Percentiles rank a stretch among this genome's conserved stretches.
Evolutionary conservation across 53 echinoderm and acorn worm species (phyloP).

Genomic region (Mesocentrotus franciscanus): DNA sequence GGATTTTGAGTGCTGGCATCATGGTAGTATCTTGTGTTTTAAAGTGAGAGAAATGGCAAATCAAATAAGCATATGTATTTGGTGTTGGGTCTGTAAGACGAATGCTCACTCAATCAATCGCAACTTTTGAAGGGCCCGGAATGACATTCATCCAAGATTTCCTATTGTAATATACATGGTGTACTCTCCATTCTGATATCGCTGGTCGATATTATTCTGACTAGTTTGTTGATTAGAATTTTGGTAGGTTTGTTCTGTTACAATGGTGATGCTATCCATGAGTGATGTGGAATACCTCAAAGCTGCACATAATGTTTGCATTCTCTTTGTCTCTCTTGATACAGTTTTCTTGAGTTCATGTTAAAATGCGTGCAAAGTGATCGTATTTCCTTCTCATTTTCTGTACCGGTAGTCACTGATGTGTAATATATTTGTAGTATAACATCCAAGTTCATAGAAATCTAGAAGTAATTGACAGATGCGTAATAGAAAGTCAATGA

Average conservation of each 20-base stretch:
- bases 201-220: conserved; percentile 35
- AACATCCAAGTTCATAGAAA: not conserved
- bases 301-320: not conserved
- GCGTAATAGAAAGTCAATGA: not conserved
- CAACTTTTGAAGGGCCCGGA: too few relatives aligned
- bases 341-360: not conserved
- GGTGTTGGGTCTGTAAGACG: too few relatives aligned
- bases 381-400: not conserved
- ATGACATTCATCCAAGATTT: not conserved
- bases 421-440: not conserved
- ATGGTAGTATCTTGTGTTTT: too few relatives aligned
- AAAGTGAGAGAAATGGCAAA: too few relatives aligned
- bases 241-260: not conserved
- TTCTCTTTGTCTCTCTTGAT: not conserved
- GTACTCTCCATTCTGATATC: not conserved
- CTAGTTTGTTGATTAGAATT: not conserved
- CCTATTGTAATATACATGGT: not conserved
- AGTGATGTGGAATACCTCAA: not conserved
- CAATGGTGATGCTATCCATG: not conserved
- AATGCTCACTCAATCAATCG: too few relatives aligned
- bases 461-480: not conserved
- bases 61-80: too few relatives aligned
- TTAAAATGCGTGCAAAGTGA: not conserved
- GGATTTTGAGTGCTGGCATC: too few relatives aligned
- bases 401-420: too few relatives aligned